Base-by-base conservation (phyloP, 2,797 vertebrate species). In the Etheostoma nigrum region DNA sequence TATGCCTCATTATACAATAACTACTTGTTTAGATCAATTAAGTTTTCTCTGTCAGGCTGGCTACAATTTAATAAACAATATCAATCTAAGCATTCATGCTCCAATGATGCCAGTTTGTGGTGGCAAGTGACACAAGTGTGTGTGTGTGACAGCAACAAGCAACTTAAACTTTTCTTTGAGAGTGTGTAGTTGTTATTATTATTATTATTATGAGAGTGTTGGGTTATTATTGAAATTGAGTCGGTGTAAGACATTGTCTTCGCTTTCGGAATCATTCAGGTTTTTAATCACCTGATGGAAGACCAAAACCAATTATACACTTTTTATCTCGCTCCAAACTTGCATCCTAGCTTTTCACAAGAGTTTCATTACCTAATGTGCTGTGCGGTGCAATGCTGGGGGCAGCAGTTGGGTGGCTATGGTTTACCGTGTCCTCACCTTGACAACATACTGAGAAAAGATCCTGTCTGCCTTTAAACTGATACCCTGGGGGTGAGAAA, bases 351-450 rank as follows among this genome's bases (percentile, higher is more conserved):
- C 67, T 68, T 81, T 80, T 70, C 54, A 72, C 21, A 16, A 40
- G 51, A 58, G 64, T 59, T 83, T 91, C 84, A 93, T 94, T 93
- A 92, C 78, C 91, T 91, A 91, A 93, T 90, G 88, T 65, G 73
- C 82, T 71, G 52, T 68, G 81, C 27, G 27, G 18, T 1, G 81
- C 72, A 2, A 49, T 8, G 81, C 76, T 71, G 85, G 85, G 81
- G 88, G 88, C 82, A 79, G 66, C 71, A 54, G 55, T 19, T n/a
- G 42, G 73, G 76, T 71, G 85, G 83, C 82, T 79, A 47, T 40
- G 66, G 72, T 86, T 90, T 81, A 78, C 36, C 65, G 11, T 78
- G 76, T 88, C 88, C 79, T 88, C 88, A 83, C 86, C 78, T 87
- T 83, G 84, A 86, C 90, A 83, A 77, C 76, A 66, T 12, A 10